A percentile compares a stretch with the other conserved stretches of the same genome.
phyloP scores from a whole-genome alignment of 2,113 vertebrate genomes.

The Peromyscus leucopus region DNA sequence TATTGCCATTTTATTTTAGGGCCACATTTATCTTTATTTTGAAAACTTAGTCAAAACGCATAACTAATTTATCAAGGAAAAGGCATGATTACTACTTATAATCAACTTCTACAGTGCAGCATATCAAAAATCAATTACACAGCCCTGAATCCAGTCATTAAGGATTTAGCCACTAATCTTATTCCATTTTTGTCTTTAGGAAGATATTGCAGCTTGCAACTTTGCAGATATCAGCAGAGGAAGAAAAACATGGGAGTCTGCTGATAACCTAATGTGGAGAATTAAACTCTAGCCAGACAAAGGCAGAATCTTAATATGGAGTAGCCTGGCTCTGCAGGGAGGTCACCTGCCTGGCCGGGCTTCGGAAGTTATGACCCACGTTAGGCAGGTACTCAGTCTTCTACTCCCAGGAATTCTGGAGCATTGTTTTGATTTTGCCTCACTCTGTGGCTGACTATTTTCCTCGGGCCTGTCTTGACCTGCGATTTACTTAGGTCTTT shows the following conservation, averaged over 20 bases:
- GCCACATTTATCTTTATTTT: slow-evolving; percentile 85
- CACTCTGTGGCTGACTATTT: background rate
- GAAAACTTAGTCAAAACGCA: slow-evolving; percentile 84
- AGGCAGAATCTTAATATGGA: slow-evolving; percentile 61
- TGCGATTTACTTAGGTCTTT: background rate
- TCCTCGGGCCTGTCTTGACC: background rate
- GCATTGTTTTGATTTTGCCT: background rate
- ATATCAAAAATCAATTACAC: slow-evolving; percentile 88
- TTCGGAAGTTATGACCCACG: background rate
- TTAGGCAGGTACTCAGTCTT: background rate
- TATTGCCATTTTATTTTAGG: slow-evolving; percentile 85
- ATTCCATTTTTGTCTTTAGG: slow-evolving; percentile 81
- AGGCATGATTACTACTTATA: slow-evolving; percentile 80
- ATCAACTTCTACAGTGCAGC: slow-evolving; percentile 83
- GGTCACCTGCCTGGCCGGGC: background rate
- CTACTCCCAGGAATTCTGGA: background rate
- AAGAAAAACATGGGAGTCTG: slow-evolving; percentile 71
- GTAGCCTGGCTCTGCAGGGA: background rate
- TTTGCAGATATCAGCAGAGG: slow-evolving; percentile 71
- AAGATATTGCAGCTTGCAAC: slow-evolving; percentile 73
- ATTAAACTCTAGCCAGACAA: slow-evolving; percentile 71
- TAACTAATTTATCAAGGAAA: slow-evolving; percentile 81
- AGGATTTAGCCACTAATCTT: slow-evolving; percentile 86
- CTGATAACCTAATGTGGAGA: slow-evolving; percentile 71
- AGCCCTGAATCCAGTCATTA: slow-evolving; percentile 85